Base-by-base conservation (phyloP, 37 sponge, comb jelly and placozoan genomes). In the Geodia barretti region DNA sequence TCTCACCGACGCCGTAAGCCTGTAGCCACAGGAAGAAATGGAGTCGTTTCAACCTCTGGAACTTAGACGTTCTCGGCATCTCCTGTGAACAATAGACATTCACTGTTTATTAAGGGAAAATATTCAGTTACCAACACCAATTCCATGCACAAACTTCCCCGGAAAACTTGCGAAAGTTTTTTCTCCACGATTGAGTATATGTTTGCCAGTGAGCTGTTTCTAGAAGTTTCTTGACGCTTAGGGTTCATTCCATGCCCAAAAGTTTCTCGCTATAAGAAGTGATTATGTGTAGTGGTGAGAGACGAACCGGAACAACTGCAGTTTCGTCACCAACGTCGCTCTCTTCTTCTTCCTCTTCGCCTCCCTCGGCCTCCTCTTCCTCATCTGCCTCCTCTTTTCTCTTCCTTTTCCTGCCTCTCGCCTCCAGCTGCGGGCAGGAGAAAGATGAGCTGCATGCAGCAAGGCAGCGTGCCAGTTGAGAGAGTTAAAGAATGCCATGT, bases 11-110 rank as follows among this genome's bases (percentile, higher is more conserved):
- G 3, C 73, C 86, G 59, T 59, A 25, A 21, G 39, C 64, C 43
- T 84, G 60, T 4, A 83, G 39, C 89, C 89, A 89, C 62, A 89
- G 35, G 65, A 73, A 89, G 34, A 70, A 77, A 43, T 89, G 89
- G 9, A 89, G 29, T 19, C 83, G 89, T 19, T 60, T 77, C 41
- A 83, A 61, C 7, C 77, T 61, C 60, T 89, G 61, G 36, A 75
- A 59, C 62, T 29, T 77, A 36, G 64, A 77, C 39, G 39, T 37
- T 37, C 36, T 36, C 5, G n/a, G 8, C 33, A 36, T 33, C 4
- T 24, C 9, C 43, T 26, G 26, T 8, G 24, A n/a, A n/a, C 14
- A 9, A 65, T 25, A 65, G 20, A 8, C 67, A n/a, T n/a, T n/a
- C n/a, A n/a, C n/a, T n/a, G n/a, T n/a, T n/a, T n/a, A n/a, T n/a